phyloP scores from a whole-genome alignment of 2,888 invertebrate species.

The Dilophus febrilis region DNA sequence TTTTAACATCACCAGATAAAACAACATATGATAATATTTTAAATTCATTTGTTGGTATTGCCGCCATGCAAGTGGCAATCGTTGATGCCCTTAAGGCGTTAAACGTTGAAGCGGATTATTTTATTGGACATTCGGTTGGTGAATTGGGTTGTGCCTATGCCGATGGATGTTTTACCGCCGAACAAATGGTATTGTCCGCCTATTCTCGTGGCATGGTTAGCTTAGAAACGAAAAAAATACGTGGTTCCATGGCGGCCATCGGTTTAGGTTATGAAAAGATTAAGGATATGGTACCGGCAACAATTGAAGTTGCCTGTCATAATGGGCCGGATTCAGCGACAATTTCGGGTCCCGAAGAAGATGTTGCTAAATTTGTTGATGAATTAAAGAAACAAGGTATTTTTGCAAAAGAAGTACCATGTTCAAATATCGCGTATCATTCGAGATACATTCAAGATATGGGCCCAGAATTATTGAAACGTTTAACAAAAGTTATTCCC shows the following conservation, averaged over 20 bases:
- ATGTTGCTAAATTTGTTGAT: slow-evolving; percentile 46
- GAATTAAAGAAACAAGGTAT: slow-evolving; percentile 50
- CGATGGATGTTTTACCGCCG: slow-evolving; percentile 74
- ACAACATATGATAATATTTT: slow-evolving; percentile 44
- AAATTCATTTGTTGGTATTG: slow-evolving; percentile 56
- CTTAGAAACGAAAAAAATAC: slow-evolving; percentile 46
- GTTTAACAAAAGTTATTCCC: slow-evolving; percentile 45
- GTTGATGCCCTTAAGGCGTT: slow-evolving; percentile 42
- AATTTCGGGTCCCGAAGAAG: slow-evolving; percentile 66
- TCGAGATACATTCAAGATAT: slow-evolving; percentile 57
- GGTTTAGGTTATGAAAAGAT: slow-evolving; percentile 45
- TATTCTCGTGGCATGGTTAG: slow-evolving; percentile 69
- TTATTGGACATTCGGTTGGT: slow-evolving; percentile 83
- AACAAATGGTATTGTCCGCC: slow-evolving; percentile 69
- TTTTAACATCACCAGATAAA: slow-evolving; percentile 44
- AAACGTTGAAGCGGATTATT: slow-evolving; percentile 51
- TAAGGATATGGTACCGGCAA: slow-evolving; percentile 43
- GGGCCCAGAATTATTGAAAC: slow-evolving; percentile 47
- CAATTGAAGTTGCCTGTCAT: slow-evolving; percentile 74
- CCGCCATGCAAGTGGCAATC: slow-evolving; percentile 46
- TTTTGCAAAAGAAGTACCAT: slow-evolving; percentile 69
- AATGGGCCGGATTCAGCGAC: slow-evolving; percentile 70
- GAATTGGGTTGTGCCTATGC: slow-evolving; percentile 92
- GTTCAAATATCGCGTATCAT: slow-evolving; percentile 80
- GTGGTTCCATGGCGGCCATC: slow-evolving; percentile 78